Conservation (phyloP, 2,888 invertebrate genomes). For the Dryadula phaetusa region DNA sequence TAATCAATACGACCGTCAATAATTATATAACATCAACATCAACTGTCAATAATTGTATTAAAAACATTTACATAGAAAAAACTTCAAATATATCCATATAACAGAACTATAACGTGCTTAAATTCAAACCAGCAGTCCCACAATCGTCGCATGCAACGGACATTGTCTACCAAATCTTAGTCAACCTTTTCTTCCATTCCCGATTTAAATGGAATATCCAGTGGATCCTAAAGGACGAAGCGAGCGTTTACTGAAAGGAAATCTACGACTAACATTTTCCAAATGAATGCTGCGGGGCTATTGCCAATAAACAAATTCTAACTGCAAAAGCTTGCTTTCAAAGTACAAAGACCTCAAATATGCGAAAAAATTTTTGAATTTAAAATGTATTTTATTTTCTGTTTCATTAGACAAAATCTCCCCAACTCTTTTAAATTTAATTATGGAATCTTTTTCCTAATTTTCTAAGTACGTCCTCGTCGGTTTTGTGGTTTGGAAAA, state of each 20-base stretch:
- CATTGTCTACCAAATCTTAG: conserved; percentile 18
- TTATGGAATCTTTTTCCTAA: conserved; percentile 23
- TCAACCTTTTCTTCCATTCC: conserved; percentile 28
- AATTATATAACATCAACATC: too few relatives aligned
- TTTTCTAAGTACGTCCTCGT: conserved; percentile 17
- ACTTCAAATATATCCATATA: too few relatives aligned
- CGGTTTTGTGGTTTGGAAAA: conserved; percentile 30
- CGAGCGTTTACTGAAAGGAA: conserved; percentile 39
- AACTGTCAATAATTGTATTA: too few relatives aligned
- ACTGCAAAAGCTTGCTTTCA: conserved; percentile 34
- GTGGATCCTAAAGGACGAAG: conserved; percentile 37
- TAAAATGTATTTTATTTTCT: conserved; percentile 18
- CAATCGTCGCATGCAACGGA: neutral
- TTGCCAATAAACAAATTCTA: conserved; percentile 43
- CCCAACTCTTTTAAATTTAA: conserved; percentile 12
- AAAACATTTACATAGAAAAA: too few relatives aligned
- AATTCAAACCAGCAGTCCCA: neutral
- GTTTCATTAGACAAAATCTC: neutral
- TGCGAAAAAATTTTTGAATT: conserved; percentile 26
- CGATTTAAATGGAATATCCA: conserved; percentile 36
- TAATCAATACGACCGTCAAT: too few relatives aligned
- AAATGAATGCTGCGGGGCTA: conserved; percentile 43
- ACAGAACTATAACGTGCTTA: too few relatives aligned
- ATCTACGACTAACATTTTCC: conserved; percentile 44
- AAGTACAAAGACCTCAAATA: conserved; percentile 34